Evolutionary conservation across 2,113 vertebrate species (phyloP).

Genomic region (western clawed frog (Xenopus tropicalis)): DNA sequence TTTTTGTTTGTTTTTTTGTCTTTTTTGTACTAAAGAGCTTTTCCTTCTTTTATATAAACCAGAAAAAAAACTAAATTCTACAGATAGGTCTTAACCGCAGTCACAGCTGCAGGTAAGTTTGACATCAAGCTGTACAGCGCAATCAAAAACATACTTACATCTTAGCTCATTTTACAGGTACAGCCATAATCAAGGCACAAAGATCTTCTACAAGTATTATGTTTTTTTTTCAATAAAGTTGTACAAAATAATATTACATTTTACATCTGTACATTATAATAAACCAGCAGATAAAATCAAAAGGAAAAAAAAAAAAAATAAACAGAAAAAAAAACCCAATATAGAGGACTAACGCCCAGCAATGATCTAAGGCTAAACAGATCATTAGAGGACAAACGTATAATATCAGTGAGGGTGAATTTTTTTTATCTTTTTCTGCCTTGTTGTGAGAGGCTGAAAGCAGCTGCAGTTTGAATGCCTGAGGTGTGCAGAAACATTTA

Average conservation of each 20-base stretch:
- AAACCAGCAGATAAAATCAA: slow-evolving; percentile 79
- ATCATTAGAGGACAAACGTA: slow-evolving; percentile 74
- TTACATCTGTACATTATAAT: slow-evolving; percentile 95
- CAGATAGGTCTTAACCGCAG: slow-evolving; percentile 79
- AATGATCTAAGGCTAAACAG: slow-evolving; percentile 69
- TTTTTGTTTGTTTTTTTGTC: slow-evolving; percentile 58
- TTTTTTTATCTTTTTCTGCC: slow-evolving; percentile 55
- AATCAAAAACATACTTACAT: slow-evolving; percentile 89
- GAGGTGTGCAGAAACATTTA: slow-evolving; percentile 69
- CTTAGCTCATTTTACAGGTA: slow-evolving; percentile 94
- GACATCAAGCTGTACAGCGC: slow-evolving; percentile 93
- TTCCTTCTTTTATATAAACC: slow-evolving; percentile 83
- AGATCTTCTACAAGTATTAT: slow-evolving; percentile 95
- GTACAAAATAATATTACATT: slow-evolving; percentile 98
- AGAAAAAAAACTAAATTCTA: slow-evolving; percentile 81
- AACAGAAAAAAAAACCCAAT: slow-evolving; percentile 53
- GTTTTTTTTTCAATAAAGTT: slow-evolving; percentile 89
- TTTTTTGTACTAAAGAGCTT: slow-evolving; percentile 82
- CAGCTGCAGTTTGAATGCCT: slow-evolving; percentile 69
- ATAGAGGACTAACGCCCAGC: slow-evolving; percentile 61
- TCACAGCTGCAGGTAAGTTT: slow-evolving; percentile 78
- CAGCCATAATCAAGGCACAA: slow-evolving; percentile 96
- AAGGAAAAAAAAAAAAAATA: slow-evolving; percentile 48
- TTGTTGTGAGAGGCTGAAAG: slow-evolving; percentile 62
- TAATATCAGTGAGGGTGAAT: slow-evolving; percentile 66